These are phyloP conservation scores for Tonatia bakeri DNA, from an alignment of 2,113 vertebrate genomes.

Conservation along the genomic window DNA sequence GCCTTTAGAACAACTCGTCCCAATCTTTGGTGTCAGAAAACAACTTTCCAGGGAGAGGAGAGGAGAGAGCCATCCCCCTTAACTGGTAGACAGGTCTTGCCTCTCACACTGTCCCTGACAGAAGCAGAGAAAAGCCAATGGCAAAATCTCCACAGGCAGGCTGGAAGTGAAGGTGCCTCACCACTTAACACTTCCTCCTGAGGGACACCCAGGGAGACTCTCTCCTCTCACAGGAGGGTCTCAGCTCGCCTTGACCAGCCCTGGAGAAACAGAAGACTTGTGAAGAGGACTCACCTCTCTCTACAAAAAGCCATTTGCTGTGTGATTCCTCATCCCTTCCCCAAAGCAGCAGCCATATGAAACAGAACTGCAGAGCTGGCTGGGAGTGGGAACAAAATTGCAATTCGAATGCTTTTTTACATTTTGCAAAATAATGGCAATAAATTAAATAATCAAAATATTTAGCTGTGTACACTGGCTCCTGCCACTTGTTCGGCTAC, in stretches of 20 bases:
- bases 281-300: neutral
- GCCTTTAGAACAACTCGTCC: neutral
- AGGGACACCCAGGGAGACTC: no score
- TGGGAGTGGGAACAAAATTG: constrained; percentile 59
- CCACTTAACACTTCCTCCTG: neutral
- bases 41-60: neutral
- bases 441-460: constrained; percentile 76
- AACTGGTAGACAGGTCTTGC: neutral
- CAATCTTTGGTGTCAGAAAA: constrained; percentile 18
- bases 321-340: neutral
- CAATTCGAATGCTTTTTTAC: constrained; percentile 54
- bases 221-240: neutral
- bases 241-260: neutral
- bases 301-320: neutral
- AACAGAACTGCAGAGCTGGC: neutral
- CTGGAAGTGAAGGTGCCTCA: neutral
- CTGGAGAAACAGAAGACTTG: neutral
- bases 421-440: constrained; percentile 65
- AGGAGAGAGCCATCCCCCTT: neutral
- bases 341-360: constrained; percentile 13
- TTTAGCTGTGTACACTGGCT: constrained; percentile 78
- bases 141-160: neutral
- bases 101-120: fast-evolving
- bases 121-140: neutral
- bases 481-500: constrained; percentile 63